phyloP scores from a whole-genome alignment of 92 coral and sea anemone species.

The Epizoanthus ramosus region DNA sequence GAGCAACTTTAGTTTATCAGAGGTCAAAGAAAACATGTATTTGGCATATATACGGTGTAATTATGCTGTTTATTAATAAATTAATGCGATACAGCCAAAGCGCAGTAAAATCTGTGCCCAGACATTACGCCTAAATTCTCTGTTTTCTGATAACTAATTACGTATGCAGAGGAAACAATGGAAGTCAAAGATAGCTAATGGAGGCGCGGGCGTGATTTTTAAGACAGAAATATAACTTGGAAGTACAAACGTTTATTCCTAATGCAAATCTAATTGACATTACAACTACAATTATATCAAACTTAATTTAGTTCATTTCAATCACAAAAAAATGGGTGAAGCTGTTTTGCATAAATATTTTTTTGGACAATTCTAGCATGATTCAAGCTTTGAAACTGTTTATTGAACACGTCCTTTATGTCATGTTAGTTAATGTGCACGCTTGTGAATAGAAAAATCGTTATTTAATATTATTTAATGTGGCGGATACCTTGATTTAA shows the following conservation, averaged over 20 bases:
- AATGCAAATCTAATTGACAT: neutral
- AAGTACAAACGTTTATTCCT: neutral
- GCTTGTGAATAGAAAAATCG: neutral
- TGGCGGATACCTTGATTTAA: neutral
- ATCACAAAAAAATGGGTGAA: neutral
- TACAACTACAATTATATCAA: neutral
- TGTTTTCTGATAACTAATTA: conserved; percentile 29
- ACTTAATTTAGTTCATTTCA: neutral
- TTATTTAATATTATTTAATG: neutral
- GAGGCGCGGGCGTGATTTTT: neutral
- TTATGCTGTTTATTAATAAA: neutral
- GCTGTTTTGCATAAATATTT: conserved; percentile 28
- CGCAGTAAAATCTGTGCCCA: neutral
- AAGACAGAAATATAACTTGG: neutral
- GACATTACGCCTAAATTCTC: neutral
- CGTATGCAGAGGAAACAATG: conserved; percentile 27
- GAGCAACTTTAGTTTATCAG: neutral
- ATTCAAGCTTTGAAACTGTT: neutral
- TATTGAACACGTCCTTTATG: conserved; percentile 1
- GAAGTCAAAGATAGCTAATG: neutral
- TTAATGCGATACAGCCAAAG: neutral
- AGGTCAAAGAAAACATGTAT: conserved; percentile 10
- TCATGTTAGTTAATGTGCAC: conserved; percentile 8
- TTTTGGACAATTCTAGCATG: neutral
- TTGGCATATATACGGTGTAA: neutral